Base-by-base conservation (phyloP, 2,797 vertebrate genomes). In the Jordanella pulchra region DNA sequence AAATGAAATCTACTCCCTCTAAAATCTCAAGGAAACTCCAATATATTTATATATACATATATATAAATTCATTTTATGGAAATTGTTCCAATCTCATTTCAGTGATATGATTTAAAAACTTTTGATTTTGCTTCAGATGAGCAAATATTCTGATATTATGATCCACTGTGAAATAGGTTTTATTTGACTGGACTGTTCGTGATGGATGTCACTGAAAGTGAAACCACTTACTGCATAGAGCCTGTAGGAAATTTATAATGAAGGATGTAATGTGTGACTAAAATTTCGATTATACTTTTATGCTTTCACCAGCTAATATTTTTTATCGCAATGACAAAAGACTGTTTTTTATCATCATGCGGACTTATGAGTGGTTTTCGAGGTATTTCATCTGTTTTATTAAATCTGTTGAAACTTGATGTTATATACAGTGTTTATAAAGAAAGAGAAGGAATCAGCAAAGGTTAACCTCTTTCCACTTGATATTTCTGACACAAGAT, bases 191-290 rank as follows among this genome's bases (percentile, higher is more conserved):
- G 75, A 27, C 53, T 78, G 58, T 84, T 75, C 74, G 28, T 90
- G 85, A 89, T 77, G 68, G 80, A 87, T 83, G 80, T 73, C 23
- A 65, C 70, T 79, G 72, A 81, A 87, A 87, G 3, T 48, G 70
- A 82, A 86, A 70, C 71, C 70, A 77, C 67, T 80, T 28, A 42
- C 21, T 67, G 50, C 48, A 6, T 75, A 81, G 56, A 53, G 25
- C 60, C 60, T 73, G 58, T 45, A 65, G 54, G 67, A 66, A 45
- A 73, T 70, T 2, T 70, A 73, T 73, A 60, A 55, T 39, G 21
- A 71, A 45, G 53, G 7, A 83, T 50, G 39, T 58, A 78, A 76
- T 73, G 50, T 67, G 56, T 65, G 63, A 84, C 83, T 77, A 74
- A 79, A 70, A 79, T 56, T 28, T 72, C 25, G 67, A 27, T 67